Conservation (phyloP, 2,888 invertebrate genomes). For the Drosophila peninsularis region DNA sequence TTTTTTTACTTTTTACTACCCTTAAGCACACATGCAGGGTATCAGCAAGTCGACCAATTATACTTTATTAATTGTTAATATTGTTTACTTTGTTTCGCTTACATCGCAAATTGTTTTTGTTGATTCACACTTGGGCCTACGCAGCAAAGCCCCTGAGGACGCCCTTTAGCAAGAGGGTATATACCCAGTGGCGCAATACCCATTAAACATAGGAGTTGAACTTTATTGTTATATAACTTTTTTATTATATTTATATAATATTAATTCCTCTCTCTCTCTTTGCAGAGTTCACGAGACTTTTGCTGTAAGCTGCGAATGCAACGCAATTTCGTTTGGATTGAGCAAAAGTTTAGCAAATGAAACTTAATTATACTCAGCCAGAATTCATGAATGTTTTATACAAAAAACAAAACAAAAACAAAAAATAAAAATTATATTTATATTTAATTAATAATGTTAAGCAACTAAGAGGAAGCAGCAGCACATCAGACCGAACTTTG, state of each 20-base stretch:
- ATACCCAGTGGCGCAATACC: not conserved
- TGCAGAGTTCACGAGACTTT: slow-evolving; percentile 83
- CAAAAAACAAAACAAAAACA: slow-evolving; percentile 18
- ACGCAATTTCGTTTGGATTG: slow-evolving; percentile 26
- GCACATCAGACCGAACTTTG: slow-evolving; percentile 34
- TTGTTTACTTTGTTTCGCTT: slow-evolving; percentile 29
- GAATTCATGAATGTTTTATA: slow-evolving; percentile 66
- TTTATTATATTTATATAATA: not conserved
- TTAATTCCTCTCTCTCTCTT: not conserved
- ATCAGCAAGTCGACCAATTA: not conserved
- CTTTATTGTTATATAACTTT: not conserved
- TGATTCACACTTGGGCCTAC: not conserved
- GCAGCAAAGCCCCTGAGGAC: slow-evolving; percentile 3
- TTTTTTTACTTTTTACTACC: too few relatives aligned
- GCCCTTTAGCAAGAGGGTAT: slow-evolving; percentile 20
- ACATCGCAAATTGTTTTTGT: slow-evolving; percentile 27
- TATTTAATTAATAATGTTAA: slow-evolving; percentile 31
- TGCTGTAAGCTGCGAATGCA: slow-evolving; percentile 73
- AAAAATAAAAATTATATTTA: slow-evolving; percentile 25
- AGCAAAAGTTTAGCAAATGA: slow-evolving; percentile 35
- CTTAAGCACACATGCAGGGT: not conserved
- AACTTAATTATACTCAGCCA: slow-evolving; percentile 67
- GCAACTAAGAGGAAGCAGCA: slow-evolving; percentile 33
- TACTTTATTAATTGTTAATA: not conserved
- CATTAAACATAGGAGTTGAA: not conserved